Evolutionary conservation across 2,888 invertebrate genomes (phyloP), one percentile per base, ranked within the genome.

Genomic region (Kuschelorhynchus macadamiae): DNA sequence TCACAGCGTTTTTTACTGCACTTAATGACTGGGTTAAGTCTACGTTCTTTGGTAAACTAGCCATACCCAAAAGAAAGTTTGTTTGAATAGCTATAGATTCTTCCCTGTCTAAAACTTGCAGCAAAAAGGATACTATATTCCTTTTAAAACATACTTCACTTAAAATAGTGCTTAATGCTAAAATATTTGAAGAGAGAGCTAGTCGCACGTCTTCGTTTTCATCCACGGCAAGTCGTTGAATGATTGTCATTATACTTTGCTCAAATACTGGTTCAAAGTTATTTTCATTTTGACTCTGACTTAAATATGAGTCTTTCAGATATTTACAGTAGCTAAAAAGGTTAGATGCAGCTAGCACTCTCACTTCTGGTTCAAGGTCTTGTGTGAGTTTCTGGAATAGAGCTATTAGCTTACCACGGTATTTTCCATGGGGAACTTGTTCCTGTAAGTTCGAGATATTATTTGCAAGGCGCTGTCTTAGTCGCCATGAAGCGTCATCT

Each of bases 401-500:
- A 0, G 71, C 70, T 9, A 81, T 50, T 17, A 82, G 71, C 64
- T 72, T 77, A 8, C 77, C 76, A 12, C 79, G 72, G 20, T 72
- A 68, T 53, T 72, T 77, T 7, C 70, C 69, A 30, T 73, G 74
- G 0, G 73, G 74, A 7, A 79, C 75, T 0, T 74, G 74, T 36
- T 67, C 67, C 66, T 79, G 79, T 0, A 81, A 72, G 3, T 75
- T 71, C 14, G 77, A 75, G 20, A 82, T 77, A 60, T 71, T 71
- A 21, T 50, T 67, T 4, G 81, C 80, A 7, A 81, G 61, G 55
- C 74, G 71, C 59, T 80, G 80, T 5, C 80, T 75, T 1, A 81
- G 74, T 64, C 75, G 77, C 82, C 82, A 82, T 0, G 81, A 81
- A 4, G 67, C 25, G 49, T 78, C 78, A 42, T 71, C 81, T 81